Evolutionary conservation across 2,113 vertebrate species (phyloP), one percentile per base, ranked within the genome.

Genomic region (Synchiropus splendidus): DNA sequence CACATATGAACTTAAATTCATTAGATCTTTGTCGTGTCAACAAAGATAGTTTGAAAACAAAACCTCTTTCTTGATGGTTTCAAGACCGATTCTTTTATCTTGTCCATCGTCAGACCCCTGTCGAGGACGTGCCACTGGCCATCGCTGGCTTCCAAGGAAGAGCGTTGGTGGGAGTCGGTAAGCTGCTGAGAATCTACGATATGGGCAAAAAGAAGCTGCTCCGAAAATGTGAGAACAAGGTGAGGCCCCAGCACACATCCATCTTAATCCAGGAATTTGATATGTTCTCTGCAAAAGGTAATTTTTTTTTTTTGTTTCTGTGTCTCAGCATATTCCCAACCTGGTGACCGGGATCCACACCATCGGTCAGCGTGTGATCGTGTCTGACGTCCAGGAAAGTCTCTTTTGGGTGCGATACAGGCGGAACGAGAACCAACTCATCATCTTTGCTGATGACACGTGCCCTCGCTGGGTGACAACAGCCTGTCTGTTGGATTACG

Each of bases 161-260:
- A 13, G 83, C 91, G 11, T 71, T 99, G 42, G 90, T 98, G 31
- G 93, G 92, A 6, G 91, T 98, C 13, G 95, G 95, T 1, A 99
- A 99, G 56, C 89, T 99, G 16, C 67, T 99, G 51, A 82, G 94
- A 32, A 90, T 99, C 1, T 99, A 99, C 1, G 94, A 97, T 79
- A 70, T 99, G 40, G 94, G 94, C 52, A 99, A 97, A 71, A 98
- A 97, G 83, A 98, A 98, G 43, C 86, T 99, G 60, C 89, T 98
- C 2, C 88, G 92, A 16, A 99, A 97, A 57, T 99, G 95, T 83
- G 95, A 98, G 61, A 99, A 99, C 53, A 99, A 99, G 90, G 94
- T 97, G 73, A 52, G 48, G 2, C 2, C 1, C 5, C 14, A 10
- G 35, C 21, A 8, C n/a, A n/a, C n/a, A n/a, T n/a, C n/a, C n/a